These are phyloP conservation scores for Gorsachius magnificus DNA, from an alignment of 2,797 vertebrate genomes.

Conservation along the genomic window DNA sequence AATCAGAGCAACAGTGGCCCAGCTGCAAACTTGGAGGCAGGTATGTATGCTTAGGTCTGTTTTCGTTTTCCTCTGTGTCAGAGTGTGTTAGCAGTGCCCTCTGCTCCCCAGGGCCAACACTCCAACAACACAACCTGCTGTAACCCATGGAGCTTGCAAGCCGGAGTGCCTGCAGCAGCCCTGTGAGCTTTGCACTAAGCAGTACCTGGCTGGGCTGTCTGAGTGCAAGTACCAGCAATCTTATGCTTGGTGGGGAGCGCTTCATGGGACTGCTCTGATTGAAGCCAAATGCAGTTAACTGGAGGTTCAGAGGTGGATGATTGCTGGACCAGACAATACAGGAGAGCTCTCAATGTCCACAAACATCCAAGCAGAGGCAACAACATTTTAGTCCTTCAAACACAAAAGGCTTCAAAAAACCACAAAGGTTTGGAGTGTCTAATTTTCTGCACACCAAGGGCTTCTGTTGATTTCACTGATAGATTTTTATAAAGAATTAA, in stretches of 20 bases:
- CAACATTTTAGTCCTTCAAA: background rate
- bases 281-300: background rate
- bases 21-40: background rate
- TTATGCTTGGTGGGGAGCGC: background rate
- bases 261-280: background rate
- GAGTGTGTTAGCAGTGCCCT: background rate
- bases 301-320: background rate
- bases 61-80: background rate
- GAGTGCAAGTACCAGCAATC: background rate
- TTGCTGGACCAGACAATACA: background rate
- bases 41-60: background rate
- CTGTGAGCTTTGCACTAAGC: background rate
- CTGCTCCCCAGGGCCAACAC: background rate
- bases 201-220: background rate
- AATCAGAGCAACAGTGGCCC: background rate
- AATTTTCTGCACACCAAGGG: background rate
- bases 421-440: background rate
- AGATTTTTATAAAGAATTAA: background rate
- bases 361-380: background rate
- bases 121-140: background rate
- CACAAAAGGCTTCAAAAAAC: background rate
- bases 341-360: background rate
- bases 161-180: background rate
- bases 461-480: background rate
- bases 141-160: background rate